A percentile compares a stretch with the other conserved stretches of the same genome.
Evolutionary conservation across 2,888 invertebrate genomes (phyloP).

Genomic region (Pemphredon lugubris): DNA sequence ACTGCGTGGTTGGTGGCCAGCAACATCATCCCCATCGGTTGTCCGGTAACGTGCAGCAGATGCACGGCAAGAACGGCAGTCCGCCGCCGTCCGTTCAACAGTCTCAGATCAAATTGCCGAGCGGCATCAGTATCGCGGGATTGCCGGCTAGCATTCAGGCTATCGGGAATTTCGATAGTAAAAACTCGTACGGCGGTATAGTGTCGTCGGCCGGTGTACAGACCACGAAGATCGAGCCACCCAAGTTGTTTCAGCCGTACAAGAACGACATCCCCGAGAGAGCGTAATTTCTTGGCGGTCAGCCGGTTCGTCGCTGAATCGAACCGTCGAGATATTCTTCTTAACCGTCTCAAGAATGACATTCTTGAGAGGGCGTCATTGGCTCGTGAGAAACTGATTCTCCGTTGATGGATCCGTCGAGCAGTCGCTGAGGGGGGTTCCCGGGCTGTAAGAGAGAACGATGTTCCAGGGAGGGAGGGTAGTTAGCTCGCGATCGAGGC

Average conservation of each 20-base stretch:
- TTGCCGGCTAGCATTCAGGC: slow-evolving; percentile 60
- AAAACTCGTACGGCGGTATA: slow-evolving; percentile 37
- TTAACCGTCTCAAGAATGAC: too few relatives aligned
- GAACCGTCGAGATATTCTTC: too few relatives aligned
- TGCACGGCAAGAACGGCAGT: slow-evolving; percentile 32
- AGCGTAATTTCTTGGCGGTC: slow-evolving; percentile 61
- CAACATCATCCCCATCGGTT: slow-evolving; percentile 25
- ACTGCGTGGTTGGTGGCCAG: slow-evolving; percentile 63
- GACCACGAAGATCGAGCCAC: slow-evolving; percentile 79
- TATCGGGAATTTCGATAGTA: slow-evolving; percentile 60
- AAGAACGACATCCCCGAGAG: slow-evolving; percentile 83
- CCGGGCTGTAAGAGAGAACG: too few relatives aligned
- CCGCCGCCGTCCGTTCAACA: slow-evolving; percentile 51
- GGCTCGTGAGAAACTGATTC: too few relatives aligned
- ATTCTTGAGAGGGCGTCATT: too few relatives aligned
- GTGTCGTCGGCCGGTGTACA: slow-evolving; percentile 64
- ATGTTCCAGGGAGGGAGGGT: too few relatives aligned
- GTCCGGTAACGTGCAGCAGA: neutral
- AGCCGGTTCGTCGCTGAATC: too few relatives aligned
- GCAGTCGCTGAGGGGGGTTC: too few relatives aligned
- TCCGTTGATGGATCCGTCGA: too few relatives aligned
- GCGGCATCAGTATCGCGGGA: slow-evolving; percentile 62
- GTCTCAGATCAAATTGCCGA: slow-evolving; percentile 62
- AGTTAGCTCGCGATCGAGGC: too few relatives aligned
- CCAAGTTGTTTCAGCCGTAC: slow-evolving; percentile 90